A percentile compares a stretch with the other conserved stretches of the same genome.
These are phyloP conservation scores for Isurus oxyrinchus DNA, from an alignment of 2,113 vertebrate genomes.

Conservation along the genomic window DNA sequence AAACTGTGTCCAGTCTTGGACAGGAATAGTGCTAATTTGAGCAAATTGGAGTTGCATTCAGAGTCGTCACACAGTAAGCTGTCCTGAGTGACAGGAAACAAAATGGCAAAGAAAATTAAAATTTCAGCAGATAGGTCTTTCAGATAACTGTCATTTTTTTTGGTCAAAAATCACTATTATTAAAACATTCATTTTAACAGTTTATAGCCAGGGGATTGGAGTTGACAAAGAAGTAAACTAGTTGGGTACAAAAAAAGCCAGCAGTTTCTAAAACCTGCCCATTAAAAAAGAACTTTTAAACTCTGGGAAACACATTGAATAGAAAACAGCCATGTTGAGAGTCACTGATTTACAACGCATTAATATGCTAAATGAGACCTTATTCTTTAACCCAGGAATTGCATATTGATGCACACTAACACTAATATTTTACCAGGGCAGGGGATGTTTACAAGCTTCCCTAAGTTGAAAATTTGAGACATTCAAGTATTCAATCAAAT, in stretches of 20 bases:
- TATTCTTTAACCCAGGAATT: background rate
- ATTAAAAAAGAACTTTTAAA: background rate
- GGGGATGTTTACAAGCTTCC: background rate
- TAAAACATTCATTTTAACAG: background rate
- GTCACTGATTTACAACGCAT: background rate
- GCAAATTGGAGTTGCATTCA: background rate
- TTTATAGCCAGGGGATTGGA: background rate
- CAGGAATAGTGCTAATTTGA: too few species aligned
- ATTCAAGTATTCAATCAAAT: background rate
- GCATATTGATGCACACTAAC: background rate
- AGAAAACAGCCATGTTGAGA: background rate
- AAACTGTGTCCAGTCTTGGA: too few species aligned
- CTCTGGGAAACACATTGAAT: background rate
- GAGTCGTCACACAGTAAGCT: background rate
- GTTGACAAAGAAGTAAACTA: too few species aligned
- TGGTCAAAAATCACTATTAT: background rate
- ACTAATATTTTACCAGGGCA: background rate
- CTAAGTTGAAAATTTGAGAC: background rate
- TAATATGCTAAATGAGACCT: background rate
- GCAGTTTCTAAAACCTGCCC: background rate
- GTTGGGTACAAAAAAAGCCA: background rate
- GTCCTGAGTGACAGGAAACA: background rate
- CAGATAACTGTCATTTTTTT: background rate
- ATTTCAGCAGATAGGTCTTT: background rate
- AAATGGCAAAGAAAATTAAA: background rate